Base-by-base conservation (phyloP, 2,113 vertebrate species). In the Harpagus bidentatus region DNA sequence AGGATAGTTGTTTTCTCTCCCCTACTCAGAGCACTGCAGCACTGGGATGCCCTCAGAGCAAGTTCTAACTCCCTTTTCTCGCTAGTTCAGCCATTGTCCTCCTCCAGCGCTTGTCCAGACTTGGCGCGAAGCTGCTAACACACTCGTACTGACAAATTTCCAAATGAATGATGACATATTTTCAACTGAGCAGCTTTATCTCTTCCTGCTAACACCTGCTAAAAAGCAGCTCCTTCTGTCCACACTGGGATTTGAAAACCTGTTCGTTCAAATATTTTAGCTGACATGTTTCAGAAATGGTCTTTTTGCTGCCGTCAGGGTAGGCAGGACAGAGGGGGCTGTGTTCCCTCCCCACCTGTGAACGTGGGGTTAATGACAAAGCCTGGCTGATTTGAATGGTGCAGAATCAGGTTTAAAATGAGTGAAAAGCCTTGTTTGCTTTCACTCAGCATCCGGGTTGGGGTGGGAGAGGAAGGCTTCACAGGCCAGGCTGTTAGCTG, bases 141-240 rank as follows among this genome's bases (percentile, higher is more conserved):
- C 13, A 3, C 81, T 95, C 42, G 28, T 69, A 86, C 88, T 94
- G 96, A 96, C 86, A 93, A n/a, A 80, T 96, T 97, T 96, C 56
- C 84, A 97, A 97, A 95, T 82, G 78, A 93, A 87, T 85, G 66
- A 87, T 85, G 97, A 95, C 95, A 95, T 90, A 94, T 96, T 96
- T 96, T 96, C 90, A 88, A 50, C 58, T 14, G 20, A 94, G 87
- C 90, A 95, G 85, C 63, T 94, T 94, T 93, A 94, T 95, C 93
- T 95, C 72, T 94, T 84, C 73, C 78, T 89, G 45, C 86, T 95
- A 96, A 85, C 94, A 96, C 93, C 95, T 97, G 95, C 93, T 95
- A 76, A 73, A 95, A 93, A 58, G 47, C 84, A 93, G 58, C 62
- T 97, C 81, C 78, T 94, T 92, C 96, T 96, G 93, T 87, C 95